phyloP scores from a whole-genome alignment of 2,888 invertebrate species.

The Leptarthrus brevirostris region DNA sequence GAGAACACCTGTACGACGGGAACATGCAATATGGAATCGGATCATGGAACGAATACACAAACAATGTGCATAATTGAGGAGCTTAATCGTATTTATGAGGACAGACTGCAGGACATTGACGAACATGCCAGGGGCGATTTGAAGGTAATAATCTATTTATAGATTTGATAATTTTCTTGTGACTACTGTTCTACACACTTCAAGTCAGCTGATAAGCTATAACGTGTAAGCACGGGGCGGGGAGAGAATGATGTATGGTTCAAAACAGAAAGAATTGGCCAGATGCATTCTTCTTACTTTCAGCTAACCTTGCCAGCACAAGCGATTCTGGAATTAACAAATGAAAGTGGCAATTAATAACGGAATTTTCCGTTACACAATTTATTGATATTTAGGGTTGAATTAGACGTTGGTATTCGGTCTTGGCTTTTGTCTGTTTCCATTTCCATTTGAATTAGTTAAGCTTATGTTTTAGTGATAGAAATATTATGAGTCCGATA shows the following conservation, averaged over 20 bases:
- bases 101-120: conserved; percentile 72
- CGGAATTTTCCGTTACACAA: too few relatives aligned
- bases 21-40: neutral
- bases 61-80: conserved; percentile 62
- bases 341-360: too few relatives aligned
- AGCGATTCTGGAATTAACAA: too few relatives aligned
- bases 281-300: neutral
- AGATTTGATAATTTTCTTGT: neutral
- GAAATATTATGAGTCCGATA: too few relatives aligned
- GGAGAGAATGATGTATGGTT: neutral
- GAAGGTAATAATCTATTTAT: conserved; percentile 29
- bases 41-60: neutral
- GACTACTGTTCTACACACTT: too few relatives aligned
- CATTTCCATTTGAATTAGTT: too few relatives aligned
- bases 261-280: neutral
- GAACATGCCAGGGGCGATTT: conserved; percentile 66
- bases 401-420: too few relatives aligned
- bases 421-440: too few relatives aligned
- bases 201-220: conserved; percentile 26
- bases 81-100: conserved; percentile 74
- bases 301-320: too few relatives aligned
- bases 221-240: neutral
- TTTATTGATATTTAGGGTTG: too few relatives aligned
- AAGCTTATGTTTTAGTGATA: too few relatives aligned
- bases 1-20: neutral